These are phyloP conservation scores for Trissonchulus latispiculum DNA, from an alignment of 2,888 invertebrate genomes.

Conservation along the genomic window DNA sequence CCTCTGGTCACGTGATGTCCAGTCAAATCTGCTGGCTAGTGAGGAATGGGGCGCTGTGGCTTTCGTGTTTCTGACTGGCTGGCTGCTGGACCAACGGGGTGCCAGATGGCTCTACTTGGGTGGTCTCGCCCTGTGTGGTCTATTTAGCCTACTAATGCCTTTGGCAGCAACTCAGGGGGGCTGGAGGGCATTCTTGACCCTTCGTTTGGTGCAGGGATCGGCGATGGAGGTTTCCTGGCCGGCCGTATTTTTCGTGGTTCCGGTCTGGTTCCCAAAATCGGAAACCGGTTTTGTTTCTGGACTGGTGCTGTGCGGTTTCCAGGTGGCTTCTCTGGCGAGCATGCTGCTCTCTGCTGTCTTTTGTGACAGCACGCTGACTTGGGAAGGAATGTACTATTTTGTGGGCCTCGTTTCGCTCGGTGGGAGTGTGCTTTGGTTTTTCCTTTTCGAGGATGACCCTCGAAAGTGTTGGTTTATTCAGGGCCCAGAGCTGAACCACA, in stretches of 20 bases:
- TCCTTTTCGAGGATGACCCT: too few relatives aligned
- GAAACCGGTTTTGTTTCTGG: neutral
- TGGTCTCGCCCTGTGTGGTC: neutral
- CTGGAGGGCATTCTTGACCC: neutral
- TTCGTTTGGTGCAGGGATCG: neutral
- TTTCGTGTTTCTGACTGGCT: neutral
- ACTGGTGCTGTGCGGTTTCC: neutral
- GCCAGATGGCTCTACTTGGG: constrained; percentile 9
- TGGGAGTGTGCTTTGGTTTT: too few relatives aligned
- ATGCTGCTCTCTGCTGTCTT: neutral
- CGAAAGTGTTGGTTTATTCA: too few relatives aligned
- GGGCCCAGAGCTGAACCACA: too few relatives aligned
- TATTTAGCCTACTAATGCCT: neutral
- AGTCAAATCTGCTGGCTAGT: constrained; percentile 2
- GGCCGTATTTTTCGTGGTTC: neutral
- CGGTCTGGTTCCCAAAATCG: neutral
- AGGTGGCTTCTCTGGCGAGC: neutral
- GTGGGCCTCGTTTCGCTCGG: too few relatives aligned
- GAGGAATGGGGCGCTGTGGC: neutral
- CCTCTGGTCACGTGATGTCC: constrained; percentile 1
- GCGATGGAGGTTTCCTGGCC: neutral
- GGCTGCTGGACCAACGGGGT: neutral
- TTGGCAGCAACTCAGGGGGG: neutral
- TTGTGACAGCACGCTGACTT: too few relatives aligned
- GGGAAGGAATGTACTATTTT: too few relatives aligned